Percentiles rank a stretch among this genome's conserved stretches.
These are phyloP conservation scores for human DNA, from an alignment of 2,113 vertebrate species.

Conservation along the genomic window GRCh38 chr9:132078001-132078500, in stretches of 20 bases:
- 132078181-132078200: neutral
- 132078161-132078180: neutral
- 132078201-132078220: neutral
- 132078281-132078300: neutral
- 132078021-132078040: neutral
- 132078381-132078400: neutral
- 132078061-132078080: conserved; percentile 67
- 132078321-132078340: conserved; percentile 16
- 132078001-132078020: conserved; percentile 57
- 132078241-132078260: neutral
- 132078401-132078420: neutral
- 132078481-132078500: neutral
- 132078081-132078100: conserved; percentile 60
- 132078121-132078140: conserved; percentile 7
- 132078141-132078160: conserved; percentile 17
- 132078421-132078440: neutral
- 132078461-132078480: neutral
- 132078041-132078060: conserved; percentile 61
- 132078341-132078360: neutral
- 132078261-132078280: neutral
- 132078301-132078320: neutral
- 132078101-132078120: neutral
- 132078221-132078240: neutral
- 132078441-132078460: neutral
- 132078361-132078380: neutral